These are phyloP conservation scores for Halichondria panicea DNA, from an alignment of 37 sponge, comb jelly and placozoan species.

Conservation along the genomic window DNA sequence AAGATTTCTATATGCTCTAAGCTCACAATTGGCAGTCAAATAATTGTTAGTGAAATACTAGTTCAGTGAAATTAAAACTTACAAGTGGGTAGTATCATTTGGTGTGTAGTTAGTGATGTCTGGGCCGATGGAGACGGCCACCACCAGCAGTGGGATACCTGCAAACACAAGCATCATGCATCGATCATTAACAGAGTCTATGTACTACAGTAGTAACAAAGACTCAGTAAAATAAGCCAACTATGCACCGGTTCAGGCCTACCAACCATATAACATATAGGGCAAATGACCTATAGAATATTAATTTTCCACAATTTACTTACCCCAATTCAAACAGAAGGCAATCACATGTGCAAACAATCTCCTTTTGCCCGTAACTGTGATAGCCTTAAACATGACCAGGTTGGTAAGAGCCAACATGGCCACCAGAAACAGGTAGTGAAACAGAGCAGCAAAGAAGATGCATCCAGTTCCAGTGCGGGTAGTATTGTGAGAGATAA, in stretches of 20 bases:
- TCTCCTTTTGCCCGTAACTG: not conserved
- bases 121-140: not conserved
- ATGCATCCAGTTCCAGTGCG: not conserved
- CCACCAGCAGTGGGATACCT: conserved; percentile 17
- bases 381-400: not conserved
- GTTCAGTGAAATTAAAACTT: not conserved
- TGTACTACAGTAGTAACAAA: not conserved
- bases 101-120: not conserved
- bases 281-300: not conserved
- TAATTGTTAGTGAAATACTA: not conserved
- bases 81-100: not conserved
- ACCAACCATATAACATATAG: not conserved
- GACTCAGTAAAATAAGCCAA: not conserved
- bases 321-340: conserved; percentile 10
- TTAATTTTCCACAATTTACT: not conserved
- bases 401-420: not conserved
- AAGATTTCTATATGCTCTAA: not conserved
- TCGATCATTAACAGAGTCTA: too few species aligned
- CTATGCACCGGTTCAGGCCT: too few species aligned
- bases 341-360: not conserved
- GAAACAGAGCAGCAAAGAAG: conserved; percentile 5
- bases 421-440: conserved; percentile 22
- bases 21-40: too few species aligned
- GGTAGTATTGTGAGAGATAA: conserved; percentile 1
- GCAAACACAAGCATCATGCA: not conserved